A percentile compares a stretch with the other conserved stretches of the same genome.
Evolutionary conservation across 1,140 invertebrate species (phyloP).

Genomic region (Meloidogyne chitwoodi): DNA sequence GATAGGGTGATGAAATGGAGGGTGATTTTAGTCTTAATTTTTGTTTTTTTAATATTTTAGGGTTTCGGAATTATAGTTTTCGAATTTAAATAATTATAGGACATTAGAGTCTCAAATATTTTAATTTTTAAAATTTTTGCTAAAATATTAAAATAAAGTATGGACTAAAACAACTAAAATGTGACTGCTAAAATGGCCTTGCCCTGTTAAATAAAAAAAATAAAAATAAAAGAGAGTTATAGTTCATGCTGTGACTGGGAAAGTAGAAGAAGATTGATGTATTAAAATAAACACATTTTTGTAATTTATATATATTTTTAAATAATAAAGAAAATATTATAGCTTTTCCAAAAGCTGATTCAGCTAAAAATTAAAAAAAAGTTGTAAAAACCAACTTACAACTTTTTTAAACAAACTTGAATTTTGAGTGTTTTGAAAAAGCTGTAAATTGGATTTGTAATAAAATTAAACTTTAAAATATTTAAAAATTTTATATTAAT

Average conservation of each 20-base stretch:
- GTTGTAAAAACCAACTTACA: too few relatives aligned
- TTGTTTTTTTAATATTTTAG: too few relatives aligned
- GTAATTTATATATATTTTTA: background rate
- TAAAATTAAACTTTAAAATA: too few relatives aligned
- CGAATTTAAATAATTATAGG: too few relatives aligned
- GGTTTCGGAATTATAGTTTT: too few relatives aligned
- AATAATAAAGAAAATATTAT: background rate
- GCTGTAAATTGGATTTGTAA: too few relatives aligned
- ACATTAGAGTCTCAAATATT: too few relatives aligned
- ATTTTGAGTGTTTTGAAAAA: too few relatives aligned
- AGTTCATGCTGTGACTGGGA: background rate
- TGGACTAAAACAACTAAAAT: background rate
- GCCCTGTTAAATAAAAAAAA: background rate
- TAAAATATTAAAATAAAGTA: background rate
- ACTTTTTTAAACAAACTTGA: too few relatives aligned
- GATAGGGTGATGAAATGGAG: background rate
- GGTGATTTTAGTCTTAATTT: background rate
- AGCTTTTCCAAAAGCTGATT: too few relatives aligned
- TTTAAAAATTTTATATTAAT: too few relatives aligned
- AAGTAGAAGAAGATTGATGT: background rate
- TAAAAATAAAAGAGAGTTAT: background rate
- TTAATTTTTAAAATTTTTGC: background rate
- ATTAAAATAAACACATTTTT: background rate
- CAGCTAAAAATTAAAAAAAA: too few relatives aligned
- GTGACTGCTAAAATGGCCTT: background rate